phyloP scores from a whole-genome alignment of 2,888 invertebrate species.

The Athrips mouffetella region DNA sequence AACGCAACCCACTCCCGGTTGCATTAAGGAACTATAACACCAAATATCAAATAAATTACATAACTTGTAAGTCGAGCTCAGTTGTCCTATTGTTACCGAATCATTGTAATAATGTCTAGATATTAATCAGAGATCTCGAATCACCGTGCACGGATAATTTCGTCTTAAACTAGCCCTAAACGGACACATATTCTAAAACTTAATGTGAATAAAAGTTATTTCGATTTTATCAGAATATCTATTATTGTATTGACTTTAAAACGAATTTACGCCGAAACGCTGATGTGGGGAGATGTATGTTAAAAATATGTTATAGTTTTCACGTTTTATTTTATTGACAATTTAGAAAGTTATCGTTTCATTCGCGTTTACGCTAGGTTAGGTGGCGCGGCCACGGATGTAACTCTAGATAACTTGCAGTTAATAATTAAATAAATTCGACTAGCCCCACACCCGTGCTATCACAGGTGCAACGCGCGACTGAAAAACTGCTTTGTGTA shows the following conservation, averaged over 20 bases:
- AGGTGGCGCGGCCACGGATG: conserved; percentile 69
- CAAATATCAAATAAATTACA: conserved; percentile 21
- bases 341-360: conserved; percentile 68
- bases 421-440: conserved; percentile 42
- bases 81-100: conserved; percentile 7
- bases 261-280: conserved; percentile 66
- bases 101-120: conserved; percentile 2
- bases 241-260: conserved; percentile 65
- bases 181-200: conserved; percentile 74
- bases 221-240: conserved; percentile 73
- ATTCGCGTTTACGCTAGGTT: conserved; percentile 73
- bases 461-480: neutral
- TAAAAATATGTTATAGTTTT: conserved; percentile 66
- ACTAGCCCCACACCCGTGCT: conserved; percentile 30
- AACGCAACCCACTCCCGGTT: conserved; percentile 27
- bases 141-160: conserved; percentile 65
- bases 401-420: conserved; percentile 56
- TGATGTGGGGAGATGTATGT: conserved; percentile 51
- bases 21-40: conserved; percentile 28
- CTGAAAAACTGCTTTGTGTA: neutral
- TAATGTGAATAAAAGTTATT: conserved; percentile 74
- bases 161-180: conserved; percentile 58
- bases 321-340: conserved; percentile 66
- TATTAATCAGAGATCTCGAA: conserved; percentile 56
- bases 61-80: conserved; percentile 11